A percentile compares a stretch with the other conserved stretches of the same genome.
These are phyloP conservation scores for Urophycis tenuis DNA, from an alignment of 2,797 vertebrate species.

Conservation along the genomic window DNA sequence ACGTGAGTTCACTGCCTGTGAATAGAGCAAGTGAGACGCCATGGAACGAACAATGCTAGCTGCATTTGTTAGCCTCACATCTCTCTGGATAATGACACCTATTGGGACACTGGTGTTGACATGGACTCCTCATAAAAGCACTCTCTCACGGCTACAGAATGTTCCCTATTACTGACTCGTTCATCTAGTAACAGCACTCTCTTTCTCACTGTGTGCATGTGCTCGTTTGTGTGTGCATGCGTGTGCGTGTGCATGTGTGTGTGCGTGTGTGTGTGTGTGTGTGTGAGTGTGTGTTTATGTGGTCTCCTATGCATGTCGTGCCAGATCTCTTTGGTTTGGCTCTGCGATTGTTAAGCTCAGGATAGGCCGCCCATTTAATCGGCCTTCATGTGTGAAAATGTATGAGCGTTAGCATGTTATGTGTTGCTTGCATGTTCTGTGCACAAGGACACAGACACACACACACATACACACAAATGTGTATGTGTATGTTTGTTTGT, in stretches of 20 bases:
- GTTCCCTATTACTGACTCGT: conserved; percentile 34
- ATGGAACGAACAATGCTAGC: background rate
- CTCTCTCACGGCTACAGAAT: conserved; percentile 27
- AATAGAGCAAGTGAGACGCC: conserved; percentile 14
- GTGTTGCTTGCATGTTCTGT: conserved; percentile 23
- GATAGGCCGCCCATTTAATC: conserved; percentile 53
- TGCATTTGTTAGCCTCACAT: background rate
- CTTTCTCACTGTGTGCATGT: conserved; percentile 16
- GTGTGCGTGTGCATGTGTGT: conserved; percentile 8
- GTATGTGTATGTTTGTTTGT: background rate
- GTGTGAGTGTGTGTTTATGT: conserved; percentile 28
- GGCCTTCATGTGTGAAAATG: conserved; percentile 19
- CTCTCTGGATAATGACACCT: background rate
- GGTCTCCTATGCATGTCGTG: conserved; percentile 47
- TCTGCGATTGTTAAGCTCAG: conserved; percentile 62
- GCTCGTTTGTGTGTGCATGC: conserved; percentile 1
- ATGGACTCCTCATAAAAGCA: conserved; percentile 25
- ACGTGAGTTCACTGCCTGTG: too few relatives aligned
- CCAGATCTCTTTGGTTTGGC: conserved; percentile 69
- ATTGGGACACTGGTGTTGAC: conserved; percentile 10
- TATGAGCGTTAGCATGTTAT: conserved; percentile 22
- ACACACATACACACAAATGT: background rate
- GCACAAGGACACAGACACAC: conserved; percentile 1
- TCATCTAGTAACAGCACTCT: conserved; percentile 27
- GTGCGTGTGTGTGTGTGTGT: conserved; percentile 7